These are phyloP conservation scores for Etheostoma spectabile DNA, from an alignment of 2,113 vertebrate species.

Conservation along the genomic window DNA sequence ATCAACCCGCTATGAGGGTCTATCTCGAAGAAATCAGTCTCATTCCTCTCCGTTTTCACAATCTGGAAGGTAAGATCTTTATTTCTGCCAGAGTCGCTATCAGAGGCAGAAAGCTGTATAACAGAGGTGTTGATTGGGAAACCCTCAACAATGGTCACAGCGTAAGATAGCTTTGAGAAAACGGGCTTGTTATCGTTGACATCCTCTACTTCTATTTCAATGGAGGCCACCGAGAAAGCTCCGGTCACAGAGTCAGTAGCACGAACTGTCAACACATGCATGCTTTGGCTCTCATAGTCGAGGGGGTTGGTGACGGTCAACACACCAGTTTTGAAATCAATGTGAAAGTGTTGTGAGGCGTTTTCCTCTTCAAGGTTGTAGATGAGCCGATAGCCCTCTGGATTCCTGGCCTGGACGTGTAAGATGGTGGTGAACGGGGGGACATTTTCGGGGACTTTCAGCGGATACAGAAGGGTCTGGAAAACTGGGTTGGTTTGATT, in stretches of 20 bases:
- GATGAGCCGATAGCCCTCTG: slow-evolving; percentile 94
- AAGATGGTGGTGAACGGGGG: slow-evolving; percentile 91
- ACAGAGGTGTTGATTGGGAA: slow-evolving; percentile 88
- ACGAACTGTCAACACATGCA: slow-evolving; percentile 89
- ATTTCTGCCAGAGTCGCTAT: slow-evolving; percentile 91
- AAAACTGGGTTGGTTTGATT: slow-evolving; percentile 95
- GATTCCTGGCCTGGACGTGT: slow-evolving; percentile 95
- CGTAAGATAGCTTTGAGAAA: slow-evolving; percentile 87
- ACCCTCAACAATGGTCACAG: slow-evolving; percentile 84
- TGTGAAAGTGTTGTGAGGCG: slow-evolving; percentile 87
- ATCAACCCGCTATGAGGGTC: slow-evolving; percentile 89
- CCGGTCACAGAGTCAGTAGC: slow-evolving; percentile 94
- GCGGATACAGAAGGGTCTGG: slow-evolving; percentile 91
- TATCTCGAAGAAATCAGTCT: slow-evolving; percentile 88
- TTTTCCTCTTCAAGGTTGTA: slow-evolving; percentile 95
- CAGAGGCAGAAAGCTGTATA: slow-evolving; percentile 87
- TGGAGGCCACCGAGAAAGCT: slow-evolving; percentile 90
- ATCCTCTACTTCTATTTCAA: slow-evolving; percentile 94
- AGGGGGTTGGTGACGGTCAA: slow-evolving; percentile 90
- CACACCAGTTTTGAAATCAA: slow-evolving; percentile 95
- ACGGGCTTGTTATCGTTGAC: slow-evolving; percentile 92
- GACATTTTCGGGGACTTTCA: slow-evolving; percentile 94
- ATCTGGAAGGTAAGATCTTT: slow-evolving; percentile 89
- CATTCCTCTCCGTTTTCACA: slow-evolving; percentile 84
- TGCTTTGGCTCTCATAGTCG: slow-evolving; percentile 90